Evolutionary conservation across 1,140 invertebrate species (phyloP), one percentile per base, ranked within the genome.

Genomic region (Aplysia californica): DNA sequence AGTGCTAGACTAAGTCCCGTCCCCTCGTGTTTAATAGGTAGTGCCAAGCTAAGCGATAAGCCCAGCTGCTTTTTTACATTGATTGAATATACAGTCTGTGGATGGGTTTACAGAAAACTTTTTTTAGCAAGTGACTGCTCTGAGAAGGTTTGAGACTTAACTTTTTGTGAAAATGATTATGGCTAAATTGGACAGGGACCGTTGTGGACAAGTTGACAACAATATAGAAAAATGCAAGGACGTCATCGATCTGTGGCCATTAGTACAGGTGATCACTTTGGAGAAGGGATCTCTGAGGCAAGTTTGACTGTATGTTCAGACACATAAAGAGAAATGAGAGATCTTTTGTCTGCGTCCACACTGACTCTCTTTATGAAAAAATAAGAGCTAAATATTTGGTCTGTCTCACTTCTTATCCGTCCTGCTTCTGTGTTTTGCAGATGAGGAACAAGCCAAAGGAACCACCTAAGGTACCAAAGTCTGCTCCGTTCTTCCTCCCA

Each of bases 401-500:
- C n/a, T n/a, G n/a, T n/a, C 29, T 26, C 26, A 61, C 21, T 31
- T 61, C 21, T 23, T 66, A 71, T 33, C 31, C 26, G 21, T 58
- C 41, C 55, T 21, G 21, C 15, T 66, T 44, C 26, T 18, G 10
- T 55, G 41, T 64, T 65, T 79, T 83, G n/a, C 79, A 91, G 89
- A 80, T 87, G 79, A 92, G 95, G 78, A 99, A 99, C 88, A 98
- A 97, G 87, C 97, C 97, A 0, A 96, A 94, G 89, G 94, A 94
- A 65, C 91, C 95, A 5, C 91, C 93, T 0, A 96, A 96, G 85
- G 92, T 92, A 0, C 94, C 95, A 0, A 95, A 96, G 91, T 92
- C 93, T 33, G 96, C 97, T 0, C 97, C 97, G 0, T 99, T 99
- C 90, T 99, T 99, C 87, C 88, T 99, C 44, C 96, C 97, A 0